Conservation (phyloP, 2,797 vertebrate species). For the Platalea minor region DNA sequence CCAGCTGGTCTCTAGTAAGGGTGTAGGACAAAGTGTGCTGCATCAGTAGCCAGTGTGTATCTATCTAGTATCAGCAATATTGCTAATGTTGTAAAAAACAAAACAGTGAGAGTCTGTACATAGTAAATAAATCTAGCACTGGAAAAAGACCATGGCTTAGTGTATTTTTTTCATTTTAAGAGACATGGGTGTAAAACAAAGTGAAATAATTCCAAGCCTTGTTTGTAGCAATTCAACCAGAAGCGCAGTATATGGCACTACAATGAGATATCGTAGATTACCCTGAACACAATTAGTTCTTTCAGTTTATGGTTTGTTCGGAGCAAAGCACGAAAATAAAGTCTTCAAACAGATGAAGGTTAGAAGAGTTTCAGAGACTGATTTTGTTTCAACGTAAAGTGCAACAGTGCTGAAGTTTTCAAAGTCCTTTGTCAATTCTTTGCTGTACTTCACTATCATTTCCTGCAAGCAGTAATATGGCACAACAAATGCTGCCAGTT, state of each 20-base stretch:
- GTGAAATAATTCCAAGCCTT: constrained; percentile 73
- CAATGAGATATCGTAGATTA: constrained; percentile 79
- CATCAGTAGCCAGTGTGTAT: constrained; percentile 78
- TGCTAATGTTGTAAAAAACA: constrained; percentile 77
- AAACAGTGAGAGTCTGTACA: constrained; percentile 71
- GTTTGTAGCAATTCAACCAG: constrained; percentile 73
- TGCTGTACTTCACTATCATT: constrained; percentile 66
- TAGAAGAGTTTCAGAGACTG: constrained; percentile 77
- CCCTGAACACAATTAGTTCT: constrained; percentile 83
- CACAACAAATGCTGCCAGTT: constrained; percentile 66
- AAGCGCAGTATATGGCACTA: constrained; percentile 85
- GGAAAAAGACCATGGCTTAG: constrained; percentile 74
- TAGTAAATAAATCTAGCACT: constrained; percentile 70
- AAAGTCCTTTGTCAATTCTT: constrained; percentile 75
- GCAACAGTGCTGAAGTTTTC: constrained; percentile 98
- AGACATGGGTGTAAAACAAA: constrained; percentile 68
- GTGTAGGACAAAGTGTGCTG: constrained; percentile 72
- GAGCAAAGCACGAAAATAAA: constrained; percentile 75
- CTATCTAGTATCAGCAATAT: constrained; percentile 76
- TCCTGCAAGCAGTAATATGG: constrained; percentile 69
- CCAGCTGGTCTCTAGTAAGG: constrained; percentile 70
- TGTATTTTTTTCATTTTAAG: constrained; percentile 72
- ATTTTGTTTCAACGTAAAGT: constrained; percentile 93
- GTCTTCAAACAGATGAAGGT: constrained; percentile 78
- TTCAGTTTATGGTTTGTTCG: constrained; percentile 70